Evolutionary conservation across 2,113 vertebrate genomes (phyloP).

Genomic region (Machaerirhynchus nigripectus): DNA sequence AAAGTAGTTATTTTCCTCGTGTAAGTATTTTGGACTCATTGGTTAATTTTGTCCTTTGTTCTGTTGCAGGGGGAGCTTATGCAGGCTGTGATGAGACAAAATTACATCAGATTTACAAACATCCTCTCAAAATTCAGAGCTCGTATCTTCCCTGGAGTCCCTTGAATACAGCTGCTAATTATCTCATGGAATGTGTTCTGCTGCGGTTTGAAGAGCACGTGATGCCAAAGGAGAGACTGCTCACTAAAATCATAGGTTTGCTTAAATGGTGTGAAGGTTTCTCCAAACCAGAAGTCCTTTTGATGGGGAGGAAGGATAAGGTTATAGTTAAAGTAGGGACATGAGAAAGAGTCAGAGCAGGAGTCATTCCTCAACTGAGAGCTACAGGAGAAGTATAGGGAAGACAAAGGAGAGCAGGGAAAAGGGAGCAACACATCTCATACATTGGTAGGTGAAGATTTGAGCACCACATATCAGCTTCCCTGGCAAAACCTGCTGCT

Average conservation of each 20-base stretch:
- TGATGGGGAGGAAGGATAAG: background rate
- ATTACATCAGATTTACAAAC: background rate
- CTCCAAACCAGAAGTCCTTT: background rate
- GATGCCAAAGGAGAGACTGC: background rate
- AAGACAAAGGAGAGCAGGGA: background rate
- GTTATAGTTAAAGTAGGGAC: background rate
- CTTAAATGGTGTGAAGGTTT: background rate
- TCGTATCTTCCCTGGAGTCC: background rate
- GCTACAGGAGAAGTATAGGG: background rate
- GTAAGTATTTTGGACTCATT: background rate
- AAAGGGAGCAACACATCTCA: background rate
- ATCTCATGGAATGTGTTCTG: background rate
- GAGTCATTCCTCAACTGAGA: background rate
- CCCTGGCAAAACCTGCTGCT: background rate
- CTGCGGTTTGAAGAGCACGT: background rate
- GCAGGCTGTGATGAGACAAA: background rate
- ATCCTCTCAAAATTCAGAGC: constrained; percentile 20
- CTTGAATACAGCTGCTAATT: constrained; percentile 19
- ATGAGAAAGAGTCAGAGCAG: background rate
- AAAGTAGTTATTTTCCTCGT: background rate
- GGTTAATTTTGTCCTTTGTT: constrained; percentile 6
- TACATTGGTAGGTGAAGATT: background rate
- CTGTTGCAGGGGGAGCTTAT: background rate
- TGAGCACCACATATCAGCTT: background rate
- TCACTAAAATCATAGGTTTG: background rate